Evolutionary conservation across 2,888 invertebrate species (phyloP).

Genomic region (Cryptosula pallasiana): DNA sequence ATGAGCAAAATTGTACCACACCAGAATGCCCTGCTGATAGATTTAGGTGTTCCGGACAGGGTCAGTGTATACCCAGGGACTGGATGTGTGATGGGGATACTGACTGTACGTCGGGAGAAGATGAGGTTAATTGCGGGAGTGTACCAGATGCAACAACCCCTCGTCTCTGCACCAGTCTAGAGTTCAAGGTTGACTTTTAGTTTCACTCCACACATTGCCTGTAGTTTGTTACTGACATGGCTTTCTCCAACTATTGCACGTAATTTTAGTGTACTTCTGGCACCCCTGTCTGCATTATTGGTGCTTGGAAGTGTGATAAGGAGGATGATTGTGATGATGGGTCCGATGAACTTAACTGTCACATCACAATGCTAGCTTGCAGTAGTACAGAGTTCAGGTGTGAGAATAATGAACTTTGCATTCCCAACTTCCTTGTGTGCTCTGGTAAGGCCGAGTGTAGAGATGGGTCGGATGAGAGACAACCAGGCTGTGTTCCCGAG

Average conservation of each 20-base stretch:
- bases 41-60: constrained; percentile 76
- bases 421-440: not conserved
- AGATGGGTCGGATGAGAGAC: not conserved
- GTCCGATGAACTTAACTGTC: constrained; percentile 34
- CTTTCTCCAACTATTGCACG: too few relatives aligned
- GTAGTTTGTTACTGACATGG: too few relatives aligned
- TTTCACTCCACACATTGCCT: not conserved
- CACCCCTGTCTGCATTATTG: constrained; percentile 63
- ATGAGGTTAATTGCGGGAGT: constrained; percentile 26
- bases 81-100: constrained; percentile 30
- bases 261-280: constrained; percentile 8
- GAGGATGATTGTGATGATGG: constrained; percentile 59
- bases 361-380: too few relatives aligned
- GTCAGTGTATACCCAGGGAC: constrained; percentile 34
- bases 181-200: constrained; percentile 22
- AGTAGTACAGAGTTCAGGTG: constrained; percentile 95
- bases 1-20: not conserved
- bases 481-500: not conserved
- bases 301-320: constrained; percentile 80
- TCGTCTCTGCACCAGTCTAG: not conserved
- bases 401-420: constrained; percentile 63
- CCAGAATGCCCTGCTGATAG: constrained; percentile 59
- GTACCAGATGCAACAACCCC: constrained; percentile 26
- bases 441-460: constrained; percentile 1
- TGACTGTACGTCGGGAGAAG: constrained; percentile 27